A percentile compares a stretch with the other conserved stretches of the same genome.
Conservation (phyloP, 2,113 vertebrate genomes). For the Pimephales promelas region DNA sequence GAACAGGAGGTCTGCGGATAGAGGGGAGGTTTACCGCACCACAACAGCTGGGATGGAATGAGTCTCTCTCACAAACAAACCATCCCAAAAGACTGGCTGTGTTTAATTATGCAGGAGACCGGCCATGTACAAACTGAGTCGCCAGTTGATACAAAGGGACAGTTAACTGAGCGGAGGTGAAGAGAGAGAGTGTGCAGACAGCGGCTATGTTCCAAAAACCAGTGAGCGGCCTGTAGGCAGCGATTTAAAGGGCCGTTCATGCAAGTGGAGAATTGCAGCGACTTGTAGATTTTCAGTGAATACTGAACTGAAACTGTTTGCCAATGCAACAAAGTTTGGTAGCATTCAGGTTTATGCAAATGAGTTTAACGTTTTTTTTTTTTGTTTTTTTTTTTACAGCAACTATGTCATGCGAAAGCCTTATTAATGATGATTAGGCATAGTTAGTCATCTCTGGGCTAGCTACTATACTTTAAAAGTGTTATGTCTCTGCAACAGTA, state of each 20-base stretch:
- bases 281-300: neutral
- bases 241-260: neutral
- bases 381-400: too few species aligned
- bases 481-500: too few species aligned
- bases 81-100: conserved; percentile 19
- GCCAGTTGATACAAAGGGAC: conserved; percentile 31
- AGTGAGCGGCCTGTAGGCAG: neutral
- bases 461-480: too few species aligned
- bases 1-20: neutral
- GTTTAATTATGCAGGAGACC: conserved; percentile 44
- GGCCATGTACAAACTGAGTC: conserved; percentile 39
- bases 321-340: neutral
- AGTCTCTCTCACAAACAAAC: neutral
- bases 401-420: too few species aligned
- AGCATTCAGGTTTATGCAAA: neutral
- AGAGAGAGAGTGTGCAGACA: conserved; percentile 3
- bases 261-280: neutral
- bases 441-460: too few species aligned
- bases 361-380: neutral
- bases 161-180: neutral
- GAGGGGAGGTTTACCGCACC: neutral
- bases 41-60: conserved; percentile 18
- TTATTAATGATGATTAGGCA: too few species aligned
- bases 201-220: neutral
- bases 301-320: neutral